Percentiles rank a stretch among this genome's conserved stretches.
Conservation (phyloP, 2,113 vertebrate species). For the Laticauda laticaudata region DNA sequence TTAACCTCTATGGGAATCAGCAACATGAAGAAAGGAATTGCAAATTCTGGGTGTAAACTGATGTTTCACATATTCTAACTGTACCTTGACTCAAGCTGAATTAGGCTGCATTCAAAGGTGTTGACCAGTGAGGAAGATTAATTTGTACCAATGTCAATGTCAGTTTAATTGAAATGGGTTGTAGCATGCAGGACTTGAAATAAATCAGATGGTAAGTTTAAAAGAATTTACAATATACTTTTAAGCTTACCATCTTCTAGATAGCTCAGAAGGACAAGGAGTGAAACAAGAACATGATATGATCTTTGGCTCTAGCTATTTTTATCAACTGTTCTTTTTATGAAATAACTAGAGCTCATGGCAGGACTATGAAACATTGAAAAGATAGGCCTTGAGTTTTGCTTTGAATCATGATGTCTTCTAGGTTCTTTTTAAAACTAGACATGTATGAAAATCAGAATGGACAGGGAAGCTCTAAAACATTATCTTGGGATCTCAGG, state of each 20-base stretch:
- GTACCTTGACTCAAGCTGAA: conserved; percentile 7
- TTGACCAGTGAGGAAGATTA: conserved; percentile 9
- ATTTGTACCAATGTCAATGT: background rate
- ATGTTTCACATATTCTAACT: background rate
- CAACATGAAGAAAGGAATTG: conserved; percentile 28
- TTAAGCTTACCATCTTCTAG: background rate
- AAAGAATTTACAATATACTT: background rate
- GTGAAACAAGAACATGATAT: background rate
- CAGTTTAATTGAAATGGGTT: background rate
- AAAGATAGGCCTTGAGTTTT: background rate
- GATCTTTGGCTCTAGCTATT: background rate
- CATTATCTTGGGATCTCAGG: background rate
- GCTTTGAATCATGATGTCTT: background rate
- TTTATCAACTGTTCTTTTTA: background rate
- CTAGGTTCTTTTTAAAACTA: background rate
- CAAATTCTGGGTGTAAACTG: background rate
- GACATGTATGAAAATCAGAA: background rate
- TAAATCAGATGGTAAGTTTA: background rate
- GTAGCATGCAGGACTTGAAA: background rate
- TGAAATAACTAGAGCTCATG: background rate
- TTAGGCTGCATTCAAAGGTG: background rate
- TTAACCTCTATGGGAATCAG: conserved; percentile 48
- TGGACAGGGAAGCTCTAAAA: background rate
- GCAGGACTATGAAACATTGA: background rate
- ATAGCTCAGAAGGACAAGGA: background rate